A percentile compares a stretch with the other conserved stretches of the same genome.
Evolutionary conservation across 2,888 invertebrate species (phyloP).

Genomic region (Deilephila porcellus): DNA sequence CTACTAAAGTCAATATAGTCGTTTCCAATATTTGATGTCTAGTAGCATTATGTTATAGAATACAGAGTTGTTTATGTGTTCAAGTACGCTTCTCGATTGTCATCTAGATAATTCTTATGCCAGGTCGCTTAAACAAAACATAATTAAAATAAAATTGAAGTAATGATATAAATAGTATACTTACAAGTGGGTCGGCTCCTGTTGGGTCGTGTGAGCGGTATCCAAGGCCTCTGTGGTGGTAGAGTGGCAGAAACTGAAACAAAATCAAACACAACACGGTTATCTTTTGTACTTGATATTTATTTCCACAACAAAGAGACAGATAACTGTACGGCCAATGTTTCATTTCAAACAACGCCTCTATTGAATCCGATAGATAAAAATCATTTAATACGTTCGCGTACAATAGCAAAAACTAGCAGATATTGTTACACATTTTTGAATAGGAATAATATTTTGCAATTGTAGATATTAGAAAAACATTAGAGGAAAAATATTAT

Average conservation of each 20-base stretch:
- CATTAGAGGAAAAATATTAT: slow-evolving; percentile 40
- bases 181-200: slow-evolving; percentile 95
- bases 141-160: neutral
- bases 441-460: slow-evolving; percentile 42
- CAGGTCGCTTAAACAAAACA: no score
- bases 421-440: slow-evolving; percentile 44
- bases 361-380: slow-evolving; percentile 33
- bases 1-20: no score
- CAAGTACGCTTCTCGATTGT: no score
- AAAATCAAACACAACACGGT: slow-evolving; percentile 59
- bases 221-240: slow-evolving; percentile 98
- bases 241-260: slow-evolving; percentile 94
- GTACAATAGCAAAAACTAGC: slow-evolving; percentile 32
- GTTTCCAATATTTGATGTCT: no score
- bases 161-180: slow-evolving; percentile 65
- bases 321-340: slow-evolving; percentile 29
- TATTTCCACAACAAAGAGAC: slow-evolving; percentile 30
- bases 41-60: no score
- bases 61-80: no score
- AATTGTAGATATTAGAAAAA: slow-evolving; percentile 41
- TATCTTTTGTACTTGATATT: slow-evolving; percentile 25
- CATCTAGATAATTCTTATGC: no score
- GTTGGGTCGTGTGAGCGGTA: slow-evolving; percentile 95
- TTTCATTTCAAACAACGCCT: slow-evolving; percentile 29
- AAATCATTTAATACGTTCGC: slow-evolving; percentile 37